Base-by-base conservation (phyloP, 37 sponge, comb jelly and placozoan genomes). In the Sycon ciliatum region DNA sequence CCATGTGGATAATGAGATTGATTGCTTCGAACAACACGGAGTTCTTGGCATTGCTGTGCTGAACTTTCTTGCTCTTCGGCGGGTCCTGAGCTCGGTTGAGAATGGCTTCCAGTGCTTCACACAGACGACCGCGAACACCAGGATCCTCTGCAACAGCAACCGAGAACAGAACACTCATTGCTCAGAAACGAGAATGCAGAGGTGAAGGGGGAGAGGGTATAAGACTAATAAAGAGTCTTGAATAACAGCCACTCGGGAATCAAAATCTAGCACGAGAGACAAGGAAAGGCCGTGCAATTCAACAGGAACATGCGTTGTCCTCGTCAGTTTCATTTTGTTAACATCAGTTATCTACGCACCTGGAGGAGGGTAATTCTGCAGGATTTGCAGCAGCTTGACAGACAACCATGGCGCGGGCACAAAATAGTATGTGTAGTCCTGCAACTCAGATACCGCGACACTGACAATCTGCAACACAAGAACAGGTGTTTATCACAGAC, bases 401-500 rank as follows among this genome's bases (percentile, higher is more conserved):
- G 79, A 78, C 38, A 94, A 79, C 95, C 95, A 94, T 13, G 95
- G 95, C 56, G 90, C 95, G 2, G 90, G 80, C 2, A 89, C 84
- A 72, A 94, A 94, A 80, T 94, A 89, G 76, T 94, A 94, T 42
- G 79, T 86, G 71, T 94, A 94, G 79, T 94, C 95, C 36, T 94
- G 87, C 3, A 89, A 75, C 26, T 94, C 95, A 27, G 72, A 36
- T 18, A 39, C 63, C 3, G 30, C 55, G 28, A 82, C 53, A 2
- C 78, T 68, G 26, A 87, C 93, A 79, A 87, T 92, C 93, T 92
- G 61, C 7, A 13, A 74, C 7, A 9, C n/a, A 76, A 34, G n/a
- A n/a, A n/a, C n/a, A n/a, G n/a, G n/a, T 18, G 49, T 18, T 13
- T 18, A 13, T 18, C 49, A 42, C 13, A 42, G 13, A 42, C 13